Percentiles rank a stretch among this genome's conserved stretches.
Evolutionary conservation across 2,113 vertebrate species (phyloP).

Genomic region (Lepus americanus): DNA sequence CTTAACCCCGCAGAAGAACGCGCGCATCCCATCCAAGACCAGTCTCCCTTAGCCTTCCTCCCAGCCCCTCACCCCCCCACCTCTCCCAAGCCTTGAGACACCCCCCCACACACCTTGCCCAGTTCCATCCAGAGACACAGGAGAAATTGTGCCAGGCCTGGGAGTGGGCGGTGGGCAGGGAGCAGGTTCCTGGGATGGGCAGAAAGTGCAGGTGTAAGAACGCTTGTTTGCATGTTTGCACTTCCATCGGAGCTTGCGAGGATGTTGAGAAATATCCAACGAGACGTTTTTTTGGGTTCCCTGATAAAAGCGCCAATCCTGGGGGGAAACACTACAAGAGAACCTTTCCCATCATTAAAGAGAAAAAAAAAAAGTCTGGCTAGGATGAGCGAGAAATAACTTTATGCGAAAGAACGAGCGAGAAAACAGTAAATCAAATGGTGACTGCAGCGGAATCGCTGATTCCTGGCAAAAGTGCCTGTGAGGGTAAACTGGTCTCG

Average conservation of each 20-base stretch:
- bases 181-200: not conserved
- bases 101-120: too few relatives aligned
- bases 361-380: slow-evolving; percentile 59
- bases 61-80: not conserved
- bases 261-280: not conserved
- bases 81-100: not conserved
- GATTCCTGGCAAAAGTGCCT: slow-evolving; percentile 58
- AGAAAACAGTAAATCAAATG: slow-evolving; percentile 72
- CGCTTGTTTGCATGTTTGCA: not conserved
- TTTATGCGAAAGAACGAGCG: slow-evolving; percentile 68
- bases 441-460: slow-evolving; percentile 41
- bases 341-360: slow-evolving; percentile 16
- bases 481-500: not conserved
- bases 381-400: slow-evolving; percentile 67
- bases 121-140: not conserved
- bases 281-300: not conserved
- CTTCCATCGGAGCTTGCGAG: not conserved
- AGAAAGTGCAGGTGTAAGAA: slow-evolving; percentile 39
- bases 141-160: not conserved
- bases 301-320: not conserved
- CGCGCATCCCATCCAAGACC: not conserved
- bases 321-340: not conserved
- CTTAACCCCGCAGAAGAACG: not conserved
- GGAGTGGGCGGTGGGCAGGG: too few relatives aligned
- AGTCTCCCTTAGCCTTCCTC: not conserved